Percentiles rank a stretch among this genome's conserved stretches.
phyloP scores from a whole-genome alignment of 1,140 invertebrate genomes.

The Drosophila malerkotliana region DNA sequence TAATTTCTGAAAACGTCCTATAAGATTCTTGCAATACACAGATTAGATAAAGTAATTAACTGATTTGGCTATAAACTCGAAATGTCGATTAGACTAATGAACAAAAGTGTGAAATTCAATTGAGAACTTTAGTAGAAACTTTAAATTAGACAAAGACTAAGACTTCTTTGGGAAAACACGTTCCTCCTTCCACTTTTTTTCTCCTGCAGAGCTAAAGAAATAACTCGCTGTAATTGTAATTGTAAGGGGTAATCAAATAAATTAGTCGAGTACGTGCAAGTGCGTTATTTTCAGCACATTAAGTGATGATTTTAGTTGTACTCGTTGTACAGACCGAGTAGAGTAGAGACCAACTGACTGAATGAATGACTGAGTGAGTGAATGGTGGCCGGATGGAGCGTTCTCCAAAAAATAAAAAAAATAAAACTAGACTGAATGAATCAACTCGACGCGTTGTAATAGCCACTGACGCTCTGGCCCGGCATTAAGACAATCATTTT shows the following conservation, averaged over 20 bases:
- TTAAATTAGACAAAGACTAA: slow-evolving; percentile 23
- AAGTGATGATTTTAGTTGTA: slow-evolving; percentile 54
- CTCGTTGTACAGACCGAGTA: slow-evolving; percentile 27
- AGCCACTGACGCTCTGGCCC: slow-evolving; percentile 37
- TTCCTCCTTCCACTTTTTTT: slow-evolving; percentile 8
- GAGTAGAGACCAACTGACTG: not conserved
- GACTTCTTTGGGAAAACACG: slow-evolving; percentile 11
- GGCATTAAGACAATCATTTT: slow-evolving; percentile 79
- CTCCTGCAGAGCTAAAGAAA: slow-evolving; percentile 1
- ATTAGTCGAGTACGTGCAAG: slow-evolving; percentile 78
- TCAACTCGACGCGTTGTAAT: slow-evolving; percentile 66
- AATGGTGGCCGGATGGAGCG: slow-evolving; percentile 37
- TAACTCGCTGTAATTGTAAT: slow-evolving; percentile 12
- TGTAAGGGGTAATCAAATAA: slow-evolving; percentile 72
- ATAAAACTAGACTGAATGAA: slow-evolving; percentile 50
- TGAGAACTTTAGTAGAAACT: not conserved
- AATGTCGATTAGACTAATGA: slow-evolving; percentile 25
- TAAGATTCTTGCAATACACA: slow-evolving; percentile 5
- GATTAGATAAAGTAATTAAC: slow-evolving; percentile 40
- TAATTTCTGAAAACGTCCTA: not conserved
- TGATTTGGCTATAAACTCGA: slow-evolving; percentile 41
- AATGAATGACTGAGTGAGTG: slow-evolving; percentile 2
- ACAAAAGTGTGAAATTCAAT: not conserved
- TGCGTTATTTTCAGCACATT: slow-evolving; percentile 77
- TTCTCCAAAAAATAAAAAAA: slow-evolving; percentile 22